Base-by-base conservation (phyloP, 2,888 invertebrate species). In the Nemoura dubitans region DNA sequence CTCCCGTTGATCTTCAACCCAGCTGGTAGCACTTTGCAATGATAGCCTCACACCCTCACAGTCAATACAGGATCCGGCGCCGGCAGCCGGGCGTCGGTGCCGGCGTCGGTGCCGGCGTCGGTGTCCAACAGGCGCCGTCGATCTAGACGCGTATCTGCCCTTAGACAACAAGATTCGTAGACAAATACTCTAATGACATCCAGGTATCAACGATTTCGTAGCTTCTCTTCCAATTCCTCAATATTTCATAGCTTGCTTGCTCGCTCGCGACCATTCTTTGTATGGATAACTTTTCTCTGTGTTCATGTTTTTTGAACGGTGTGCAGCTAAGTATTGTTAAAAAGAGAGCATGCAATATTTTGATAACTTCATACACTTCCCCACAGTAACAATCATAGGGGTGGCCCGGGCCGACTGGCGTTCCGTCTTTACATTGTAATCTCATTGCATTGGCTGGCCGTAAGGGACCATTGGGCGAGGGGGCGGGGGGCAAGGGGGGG, bases 341-440 rank as follows among this genome's bases (percentile, higher is more conserved):
- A 84, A 84, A 84, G 59, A 84, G 84, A 76, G 84, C 84, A 84
- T 84, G 76, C 84, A 84, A 84, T 84, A 84, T 84, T 84, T 76
- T 84, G 84, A 84, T 84, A 84, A 84, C 84, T 84, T 76, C 28
- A 84, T 84, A 27, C 27, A 21, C 30, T 81, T 30, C n/a, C 28
- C 81, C 81, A 81, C 28, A 81, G 28, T 81, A 30, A 81, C 29
- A 10, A 81, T 81, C n/a, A 59, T 59, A 21, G 59, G 59, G 59
- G 14, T 59, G 36, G 5, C 36, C n/a, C n/a, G 6, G 59, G 2
- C 14, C 21, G 59, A 7, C 59, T 59, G 16, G 7, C 27, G 76
- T 26, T 83, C 28, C 76, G 26, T 84, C 84, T 84, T 84, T 84
- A 84, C 84, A 84, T 27, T 76, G 83, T 26, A 42, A 30, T 83